Evolutionary conservation across 2,888 invertebrate species (phyloP).

Genomic region (Nomada ruficornis): DNA sequence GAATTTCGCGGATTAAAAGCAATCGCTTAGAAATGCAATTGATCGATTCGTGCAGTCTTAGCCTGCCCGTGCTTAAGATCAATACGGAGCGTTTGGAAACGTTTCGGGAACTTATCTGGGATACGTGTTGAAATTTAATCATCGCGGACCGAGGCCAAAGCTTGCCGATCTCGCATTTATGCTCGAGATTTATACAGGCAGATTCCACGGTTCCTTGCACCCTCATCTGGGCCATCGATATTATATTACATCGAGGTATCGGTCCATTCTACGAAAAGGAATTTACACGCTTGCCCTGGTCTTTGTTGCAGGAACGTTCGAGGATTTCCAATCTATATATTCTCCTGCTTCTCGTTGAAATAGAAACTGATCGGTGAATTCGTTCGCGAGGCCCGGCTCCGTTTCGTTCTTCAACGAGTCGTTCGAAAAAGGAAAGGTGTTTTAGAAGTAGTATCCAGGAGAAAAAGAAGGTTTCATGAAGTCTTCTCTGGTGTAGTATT

Average conservation of each 20-base stretch:
- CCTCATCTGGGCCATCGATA: conserved; percentile 15
- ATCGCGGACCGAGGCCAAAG: conserved; percentile 35
- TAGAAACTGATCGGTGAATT: not conserved
- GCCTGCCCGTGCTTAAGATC: conserved; percentile 26
- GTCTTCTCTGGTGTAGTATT: conserved; percentile 1
- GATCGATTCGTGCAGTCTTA: conserved; percentile 37
- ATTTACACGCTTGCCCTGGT: too few relatives aligned
- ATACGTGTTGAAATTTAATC: conserved; percentile 60
- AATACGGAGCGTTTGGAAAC: conserved; percentile 22
- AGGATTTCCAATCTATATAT: too few relatives aligned
- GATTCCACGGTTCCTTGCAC: conserved; percentile 27
- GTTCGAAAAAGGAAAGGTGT: not conserved
- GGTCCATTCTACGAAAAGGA: too few relatives aligned
- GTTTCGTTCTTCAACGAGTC: not conserved
- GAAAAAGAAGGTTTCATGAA: not conserved
- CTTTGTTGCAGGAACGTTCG: not conserved
- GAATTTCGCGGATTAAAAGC: conserved; percentile 1
- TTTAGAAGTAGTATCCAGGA: too few relatives aligned
- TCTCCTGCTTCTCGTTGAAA: not conserved
- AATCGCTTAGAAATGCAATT: not conserved
- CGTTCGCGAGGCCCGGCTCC: not conserved
- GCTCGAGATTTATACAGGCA: conserved; percentile 17
- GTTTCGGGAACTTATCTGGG: conserved; percentile 44
- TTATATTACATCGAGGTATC: not conserved
- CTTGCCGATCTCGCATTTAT: conserved; percentile 41